A percentile compares a stretch with the other conserved stretches of the same genome.
Evolutionary conservation across 1,140 invertebrate species (phyloP).

Genomic region (Agrypnia vestita): DNA sequence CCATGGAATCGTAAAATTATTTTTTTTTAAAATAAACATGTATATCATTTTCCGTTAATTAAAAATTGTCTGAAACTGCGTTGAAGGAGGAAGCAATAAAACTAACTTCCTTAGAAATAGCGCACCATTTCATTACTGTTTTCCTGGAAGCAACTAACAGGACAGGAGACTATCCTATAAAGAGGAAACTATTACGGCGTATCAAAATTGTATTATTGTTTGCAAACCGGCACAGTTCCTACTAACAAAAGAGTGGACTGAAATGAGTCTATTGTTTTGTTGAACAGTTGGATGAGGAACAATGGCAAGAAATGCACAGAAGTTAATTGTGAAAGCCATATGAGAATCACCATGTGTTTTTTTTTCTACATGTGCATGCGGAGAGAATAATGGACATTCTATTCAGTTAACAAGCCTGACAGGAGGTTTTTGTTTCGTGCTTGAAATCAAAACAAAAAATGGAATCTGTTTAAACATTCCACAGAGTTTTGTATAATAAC

Average conservation of each 20-base stretch:
- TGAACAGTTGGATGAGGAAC: constrained; percentile 22
- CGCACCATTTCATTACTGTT: constrained; percentile 17
- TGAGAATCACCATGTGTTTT: constrained; percentile 19
- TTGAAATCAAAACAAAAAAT: constrained; percentile 22
- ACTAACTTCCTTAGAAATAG: neutral
- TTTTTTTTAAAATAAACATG: too few species aligned
- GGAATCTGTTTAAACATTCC: constrained; percentile 29
- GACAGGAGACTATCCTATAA: neutral
- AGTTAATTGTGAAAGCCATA: constrained; percentile 47
- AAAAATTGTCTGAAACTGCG: too few species aligned
- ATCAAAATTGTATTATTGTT: constrained; percentile 49
- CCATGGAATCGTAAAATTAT: too few species aligned
- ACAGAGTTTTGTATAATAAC: neutral
- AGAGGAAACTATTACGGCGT: constrained; percentile 45
- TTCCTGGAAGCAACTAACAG: neutral
- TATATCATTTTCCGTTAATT: too few species aligned
- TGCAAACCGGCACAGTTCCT: constrained; percentile 19
- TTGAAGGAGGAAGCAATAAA: constrained; percentile 1
- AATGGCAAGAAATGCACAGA: constrained; percentile 30
- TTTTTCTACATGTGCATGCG: constrained; percentile 37
- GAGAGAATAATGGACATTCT: constrained; percentile 38
- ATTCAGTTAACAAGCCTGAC: constrained; percentile 37
- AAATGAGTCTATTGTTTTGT: constrained; percentile 38
- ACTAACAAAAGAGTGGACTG: constrained; percentile 31
- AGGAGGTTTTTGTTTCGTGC: constrained; percentile 27